Conservation (phyloP, 2,797 vertebrate genomes). For the Gambusia yucatana region DNA sequence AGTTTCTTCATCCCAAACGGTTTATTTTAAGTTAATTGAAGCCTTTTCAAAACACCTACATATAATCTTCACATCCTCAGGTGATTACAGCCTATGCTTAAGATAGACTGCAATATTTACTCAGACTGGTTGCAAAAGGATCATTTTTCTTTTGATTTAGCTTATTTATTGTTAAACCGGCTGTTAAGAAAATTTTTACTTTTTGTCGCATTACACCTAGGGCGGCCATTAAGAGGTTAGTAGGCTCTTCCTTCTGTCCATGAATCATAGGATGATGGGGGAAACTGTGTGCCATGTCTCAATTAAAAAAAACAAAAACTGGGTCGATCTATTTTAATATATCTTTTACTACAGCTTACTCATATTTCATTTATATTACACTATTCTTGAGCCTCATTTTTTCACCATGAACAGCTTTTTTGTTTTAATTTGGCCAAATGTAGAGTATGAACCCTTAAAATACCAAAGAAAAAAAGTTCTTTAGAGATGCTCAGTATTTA, state of each 20-base stretch:
- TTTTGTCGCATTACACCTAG: background rate
- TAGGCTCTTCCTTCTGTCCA: background rate
- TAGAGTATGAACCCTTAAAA: slow-evolving; percentile 26
- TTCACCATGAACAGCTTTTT: slow-evolving; percentile 43
- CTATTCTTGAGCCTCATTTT: slow-evolving; percentile 49
- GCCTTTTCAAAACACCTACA: background rate
- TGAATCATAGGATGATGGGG: slow-evolving; percentile 19
- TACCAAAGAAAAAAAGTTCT: slow-evolving; percentile 7
- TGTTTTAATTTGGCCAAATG: slow-evolving; percentile 36
- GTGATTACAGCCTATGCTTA: background rate
- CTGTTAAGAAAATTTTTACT: background rate
- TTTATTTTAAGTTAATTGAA: slow-evolving; percentile 7
- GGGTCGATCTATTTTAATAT: slow-evolving; percentile 55
- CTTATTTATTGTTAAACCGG: background rate
- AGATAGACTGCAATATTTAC: background rate
- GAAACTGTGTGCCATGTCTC: slow-evolving; percentile 8
- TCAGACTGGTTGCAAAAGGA: background rate
- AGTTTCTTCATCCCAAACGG: background rate
- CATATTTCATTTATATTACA: slow-evolving; percentile 56
- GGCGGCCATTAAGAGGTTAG: background rate
- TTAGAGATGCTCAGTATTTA: slow-evolving; percentile 45
- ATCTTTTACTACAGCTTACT: slow-evolving; percentile 57
- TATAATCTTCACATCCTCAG: background rate
- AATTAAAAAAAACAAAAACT: slow-evolving; percentile 23
- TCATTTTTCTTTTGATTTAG: background rate